A percentile compares a stretch with the other conserved stretches of the same genome.
phyloP scores from a whole-genome alignment of 2,888 invertebrate species.

The Mesoligia furuncula region DNA sequence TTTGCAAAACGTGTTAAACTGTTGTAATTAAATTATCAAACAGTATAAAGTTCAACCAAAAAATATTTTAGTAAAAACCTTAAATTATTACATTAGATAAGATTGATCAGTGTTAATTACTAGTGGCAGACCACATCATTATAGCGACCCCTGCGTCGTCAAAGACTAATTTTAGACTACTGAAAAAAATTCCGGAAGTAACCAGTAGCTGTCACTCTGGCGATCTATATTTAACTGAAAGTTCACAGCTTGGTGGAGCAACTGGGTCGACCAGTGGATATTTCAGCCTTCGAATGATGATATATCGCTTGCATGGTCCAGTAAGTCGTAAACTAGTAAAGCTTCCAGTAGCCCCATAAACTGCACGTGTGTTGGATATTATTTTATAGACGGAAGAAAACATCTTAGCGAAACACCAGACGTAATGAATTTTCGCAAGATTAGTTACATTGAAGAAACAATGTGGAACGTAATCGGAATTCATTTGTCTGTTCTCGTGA shows the following conservation, averaged over 20 bases:
- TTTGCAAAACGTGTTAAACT: slow-evolving; percentile 27
- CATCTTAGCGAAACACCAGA: slow-evolving; percentile 14
- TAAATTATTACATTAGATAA: neutral
- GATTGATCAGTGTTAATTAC: slow-evolving; percentile 16
- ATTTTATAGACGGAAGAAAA: slow-evolving; percentile 18
- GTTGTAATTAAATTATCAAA: neutral
- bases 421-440: slow-evolving; percentile 38
- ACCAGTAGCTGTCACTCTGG: slow-evolving; percentile 71
- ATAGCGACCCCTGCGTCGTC: slow-evolving; percentile 22
- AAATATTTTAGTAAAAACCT: neutral
- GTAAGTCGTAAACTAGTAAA: slow-evolving; percentile 51
- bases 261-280: slow-evolving; percentile 71
- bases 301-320: slow-evolving; percentile 61
- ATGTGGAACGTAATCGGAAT: slow-evolving; percentile 34
- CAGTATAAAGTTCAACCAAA: neutral
- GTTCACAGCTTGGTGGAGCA: slow-evolving; percentile 71
- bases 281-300: slow-evolving; percentile 66
- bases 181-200: slow-evolving; percentile 66
- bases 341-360: slow-evolving; percentile 32
- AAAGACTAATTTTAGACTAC: slow-evolving; percentile 45
- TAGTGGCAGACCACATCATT: slow-evolving; percentile 22
- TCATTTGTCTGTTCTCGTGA: slow-evolving; percentile 34
- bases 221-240: slow-evolving; percentile 75
- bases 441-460: slow-evolving; percentile 29
- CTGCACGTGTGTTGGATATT: slow-evolving; percentile 46